Base-by-base conservation (phyloP, 2,888 invertebrate genomes). In the Anoncus sp. region DNA sequence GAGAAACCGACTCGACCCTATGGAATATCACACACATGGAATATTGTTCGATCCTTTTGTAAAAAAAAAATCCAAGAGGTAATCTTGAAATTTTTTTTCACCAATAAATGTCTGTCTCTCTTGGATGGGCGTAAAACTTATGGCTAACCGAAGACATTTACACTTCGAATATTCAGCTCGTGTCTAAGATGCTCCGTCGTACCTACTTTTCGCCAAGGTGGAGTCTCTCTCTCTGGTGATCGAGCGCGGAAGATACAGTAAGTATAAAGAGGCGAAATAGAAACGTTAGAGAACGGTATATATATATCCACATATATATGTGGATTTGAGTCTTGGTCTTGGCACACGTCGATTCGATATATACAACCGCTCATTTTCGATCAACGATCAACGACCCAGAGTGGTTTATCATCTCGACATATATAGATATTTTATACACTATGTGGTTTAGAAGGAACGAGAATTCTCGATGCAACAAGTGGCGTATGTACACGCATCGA, bases 311-410 rank as follows among this genome's bases (percentile, higher is more conserved):
- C n/a, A n/a, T n/a, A n/a, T n/a, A n/a, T n/a, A n/a, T n/a, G n/a
- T 67, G 43, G 12, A 40, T 69, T 49, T 18, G 51, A 55, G 59
- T 18, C 65, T 35, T 74, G 45, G 49, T 65, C 40, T 45, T 31
- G 43, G 27, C 53, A 35, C 65, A 27, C 40, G 60, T 38, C 63
- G 38, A 53, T 73, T 69, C 73, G 43, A 65, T 65, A 69, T 20
- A 57, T 20, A 57, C 70, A 78, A 78, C 74, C 77, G 77, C 77
- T 78, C 49, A 74, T 77, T 74, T 71, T 77, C 74, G 73, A 77
- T 74, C 24, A 62, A 67, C 71, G 66, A 71, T 60, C 38, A 72
- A 67, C 70, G 63, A 70, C 38, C 67, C 63, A 57, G 69, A 35
- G 73, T 69, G 62, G 49, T 69, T 73, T 65, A 70, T 74, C 59